Percentiles rank a stretch among this genome's conserved stretches.
These are phyloP conservation scores for Propithecus coquereli DNA, from an alignment of 2,113 vertebrate genomes.

Conservation along the genomic window DNA sequence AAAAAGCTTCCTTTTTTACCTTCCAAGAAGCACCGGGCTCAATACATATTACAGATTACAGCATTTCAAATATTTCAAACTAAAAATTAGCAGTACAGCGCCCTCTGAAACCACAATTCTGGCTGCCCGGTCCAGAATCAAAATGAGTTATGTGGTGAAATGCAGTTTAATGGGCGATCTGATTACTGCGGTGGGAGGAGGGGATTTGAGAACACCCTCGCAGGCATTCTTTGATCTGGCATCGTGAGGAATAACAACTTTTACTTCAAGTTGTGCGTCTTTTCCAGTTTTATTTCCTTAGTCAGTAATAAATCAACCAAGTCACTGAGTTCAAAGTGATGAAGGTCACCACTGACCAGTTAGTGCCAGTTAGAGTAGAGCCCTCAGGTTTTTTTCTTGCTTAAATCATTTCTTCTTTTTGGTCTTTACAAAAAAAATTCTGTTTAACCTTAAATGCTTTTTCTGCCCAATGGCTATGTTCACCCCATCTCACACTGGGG, in stretches of 20 bases:
- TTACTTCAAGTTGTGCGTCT: neutral
- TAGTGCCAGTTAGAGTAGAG: neutral
- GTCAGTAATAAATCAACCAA: neutral
- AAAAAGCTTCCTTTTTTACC: neutral
- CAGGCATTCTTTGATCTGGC: neutral
- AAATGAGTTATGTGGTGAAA: neutral
- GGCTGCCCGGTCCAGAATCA: neutral
- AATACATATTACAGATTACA: neutral
- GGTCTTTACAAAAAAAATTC: neutral
- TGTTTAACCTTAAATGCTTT: neutral
- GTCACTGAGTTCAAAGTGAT: neutral
- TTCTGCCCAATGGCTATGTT: neutral
- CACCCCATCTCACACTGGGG: neutral
- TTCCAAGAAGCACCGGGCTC: neutral
- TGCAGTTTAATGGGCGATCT: neutral
- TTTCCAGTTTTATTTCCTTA: neutral
- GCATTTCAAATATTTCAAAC: neutral
- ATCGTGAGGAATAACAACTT: neutral
- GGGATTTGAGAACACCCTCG: neutral
- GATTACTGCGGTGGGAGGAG: neutral
- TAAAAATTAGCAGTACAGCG: neutral
- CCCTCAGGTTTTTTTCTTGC: neutral
- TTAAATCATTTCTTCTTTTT: slow-evolving; percentile 18
- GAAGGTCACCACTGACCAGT: neutral
- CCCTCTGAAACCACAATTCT: neutral